Evolutionary conservation across 2,888 invertebrate species (phyloP).

Genomic region (Mongoloraphidia duomilia): DNA sequence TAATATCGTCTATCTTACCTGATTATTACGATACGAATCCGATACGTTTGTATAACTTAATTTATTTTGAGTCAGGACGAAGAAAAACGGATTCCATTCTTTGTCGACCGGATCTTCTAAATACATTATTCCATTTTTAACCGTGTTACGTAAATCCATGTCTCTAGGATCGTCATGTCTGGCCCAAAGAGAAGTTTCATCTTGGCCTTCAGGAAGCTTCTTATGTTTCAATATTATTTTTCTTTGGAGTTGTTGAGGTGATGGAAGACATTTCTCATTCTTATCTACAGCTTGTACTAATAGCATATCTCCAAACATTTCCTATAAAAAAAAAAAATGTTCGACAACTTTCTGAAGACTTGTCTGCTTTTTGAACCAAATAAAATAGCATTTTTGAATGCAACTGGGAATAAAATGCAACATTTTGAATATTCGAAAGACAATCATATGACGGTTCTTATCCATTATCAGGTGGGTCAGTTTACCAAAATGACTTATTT

Average conservation of each 20-base stretch:
- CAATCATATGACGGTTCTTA: too few relatives aligned
- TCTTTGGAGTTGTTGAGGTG: constrained; percentile 62
- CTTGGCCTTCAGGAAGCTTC: constrained; percentile 80
- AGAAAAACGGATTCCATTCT: constrained; percentile 88
- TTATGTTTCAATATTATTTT: constrained; percentile 83
- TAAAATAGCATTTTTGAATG: not conserved
- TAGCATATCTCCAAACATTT: constrained; percentile 77
- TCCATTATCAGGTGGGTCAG: too few relatives aligned
- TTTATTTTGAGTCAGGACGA: constrained; percentile 77
- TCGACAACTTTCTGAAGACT: not conserved
- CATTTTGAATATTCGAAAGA: too few relatives aligned
- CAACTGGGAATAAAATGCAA: not conserved
- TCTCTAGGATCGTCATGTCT: constrained; percentile 50
- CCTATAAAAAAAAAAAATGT: constrained; percentile 25
- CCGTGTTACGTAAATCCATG: constrained; percentile 63
- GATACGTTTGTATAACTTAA: constrained; percentile 55
- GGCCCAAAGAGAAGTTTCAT: constrained; percentile 48
- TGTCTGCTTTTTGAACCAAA: not conserved
- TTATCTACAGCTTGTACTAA: constrained; percentile 63
- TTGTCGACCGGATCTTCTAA: constrained; percentile 80
- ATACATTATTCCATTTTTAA: constrained; percentile 81
- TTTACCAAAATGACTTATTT: too few relatives aligned
- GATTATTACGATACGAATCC: constrained; percentile 41
- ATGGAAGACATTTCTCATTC: constrained; percentile 65
- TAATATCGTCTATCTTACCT: constrained; percentile 16